A percentile compares a stretch with the other conserved stretches of the same genome.
phyloP scores from a whole-genome alignment of 1,140 invertebrate genomes.

The Drosophila santomea region DNA sequence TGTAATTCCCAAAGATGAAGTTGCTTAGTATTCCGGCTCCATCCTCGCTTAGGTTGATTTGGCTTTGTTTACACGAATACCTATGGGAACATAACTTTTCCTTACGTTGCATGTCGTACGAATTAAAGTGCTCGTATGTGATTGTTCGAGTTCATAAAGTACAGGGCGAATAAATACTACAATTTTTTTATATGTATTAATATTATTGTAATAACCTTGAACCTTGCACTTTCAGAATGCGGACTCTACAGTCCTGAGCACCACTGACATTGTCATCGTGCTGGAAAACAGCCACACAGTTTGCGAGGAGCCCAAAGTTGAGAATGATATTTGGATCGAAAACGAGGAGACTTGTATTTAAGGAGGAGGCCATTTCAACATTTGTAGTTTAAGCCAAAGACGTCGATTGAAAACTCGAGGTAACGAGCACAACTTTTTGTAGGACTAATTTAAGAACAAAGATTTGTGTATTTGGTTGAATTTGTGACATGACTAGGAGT shows the following conservation, averaged over 20 bases:
- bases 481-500: slow-evolving; percentile 1
- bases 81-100: slow-evolving; percentile 21
- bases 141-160: background rate
- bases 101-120: background rate
- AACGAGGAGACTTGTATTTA: slow-evolving; percentile 43
- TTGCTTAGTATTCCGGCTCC: slow-evolving; percentile 8
- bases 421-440: background rate
- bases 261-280: slow-evolving; percentile 64
- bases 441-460: background rate
- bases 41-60: slow-evolving; percentile 18
- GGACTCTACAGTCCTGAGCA: slow-evolving; percentile 49
- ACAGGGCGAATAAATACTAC: background rate
- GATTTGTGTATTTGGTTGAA: background rate
- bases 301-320: slow-evolving; percentile 23
- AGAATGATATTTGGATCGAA: slow-evolving; percentile 23
- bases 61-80: slow-evolving; percentile 15
- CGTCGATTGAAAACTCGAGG: background rate
- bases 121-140: slow-evolving; percentile 10
- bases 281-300: slow-evolving; percentile 47
- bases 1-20: slow-evolving; percentile 22
- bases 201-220: background rate
- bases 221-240: slow-evolving; percentile 31
- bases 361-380: background rate
- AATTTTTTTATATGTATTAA: background rate
- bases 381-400: background rate